A percentile compares a stretch with the other conserved stretches of the same genome.
phyloP scores from a whole-genome alignment of 2,797 vertebrate species.

The Eulemur rubriventer region DNA sequence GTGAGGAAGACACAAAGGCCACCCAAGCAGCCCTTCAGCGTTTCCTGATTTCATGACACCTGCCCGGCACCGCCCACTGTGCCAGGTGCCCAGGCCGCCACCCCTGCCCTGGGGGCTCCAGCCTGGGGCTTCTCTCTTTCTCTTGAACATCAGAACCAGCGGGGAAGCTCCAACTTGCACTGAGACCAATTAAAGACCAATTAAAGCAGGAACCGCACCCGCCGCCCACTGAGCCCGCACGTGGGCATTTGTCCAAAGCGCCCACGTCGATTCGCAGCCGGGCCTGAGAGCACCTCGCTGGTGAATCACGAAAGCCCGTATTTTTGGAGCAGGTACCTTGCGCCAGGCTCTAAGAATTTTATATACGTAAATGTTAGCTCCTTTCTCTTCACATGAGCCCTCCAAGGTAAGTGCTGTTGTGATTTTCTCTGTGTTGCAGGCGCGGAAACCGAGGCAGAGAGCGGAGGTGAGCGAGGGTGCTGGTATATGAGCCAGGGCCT shows the following conservation, averaged over 20 bases:
- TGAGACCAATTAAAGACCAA: not conserved
- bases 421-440: not conserved
- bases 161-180: not conserved
- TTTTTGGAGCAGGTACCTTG: not conserved
- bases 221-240: not conserved
- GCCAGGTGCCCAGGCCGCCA: rapidly evolving
- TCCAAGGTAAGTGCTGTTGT: not conserved
- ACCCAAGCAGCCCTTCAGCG: not conserved
- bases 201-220: not conserved
- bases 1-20: not conserved
- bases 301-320: not conserved
- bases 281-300: not conserved
- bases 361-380: not conserved
- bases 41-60: not conserved
- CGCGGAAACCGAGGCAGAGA: not conserved
- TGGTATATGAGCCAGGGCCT: not conserved
- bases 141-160: not conserved
- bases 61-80: not conserved
- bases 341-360: not conserved
- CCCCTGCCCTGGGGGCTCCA: not conserved
- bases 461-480: not conserved
- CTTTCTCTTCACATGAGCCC: not conserved
- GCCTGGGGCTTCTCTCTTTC: not conserved
- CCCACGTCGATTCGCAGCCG: not conserved
- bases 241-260: not conserved